Conservation (phyloP, 2,113 vertebrate genomes). For the Muntiacus muntjak region DNA sequence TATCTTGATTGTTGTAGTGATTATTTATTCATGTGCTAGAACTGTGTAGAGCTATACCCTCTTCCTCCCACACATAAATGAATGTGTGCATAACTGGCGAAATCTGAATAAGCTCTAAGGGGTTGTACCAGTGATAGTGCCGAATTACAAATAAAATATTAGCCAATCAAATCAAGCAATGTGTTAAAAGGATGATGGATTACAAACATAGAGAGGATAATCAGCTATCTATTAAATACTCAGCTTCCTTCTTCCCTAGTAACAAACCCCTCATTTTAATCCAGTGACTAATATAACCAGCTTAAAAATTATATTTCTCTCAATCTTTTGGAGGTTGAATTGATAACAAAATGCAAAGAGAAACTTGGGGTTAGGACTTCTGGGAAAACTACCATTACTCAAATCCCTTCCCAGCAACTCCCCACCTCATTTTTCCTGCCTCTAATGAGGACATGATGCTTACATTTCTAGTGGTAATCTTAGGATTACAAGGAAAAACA, state of each 20-base stretch:
- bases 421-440: background rate
- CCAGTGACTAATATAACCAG: background rate
- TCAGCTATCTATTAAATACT: background rate
- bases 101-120: background rate
- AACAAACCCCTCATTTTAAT: background rate
- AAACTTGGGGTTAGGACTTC: background rate
- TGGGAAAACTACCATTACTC: background rate
- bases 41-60: background rate
- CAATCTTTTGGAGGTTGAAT: background rate
- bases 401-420: background rate
- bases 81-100: background rate
- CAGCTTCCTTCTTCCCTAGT: background rate
- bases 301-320: background rate
- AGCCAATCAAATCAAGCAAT: background rate
- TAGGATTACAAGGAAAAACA: background rate
- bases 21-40: background rate
- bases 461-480: background rate
- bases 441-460: background rate
- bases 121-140: background rate
- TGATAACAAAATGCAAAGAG: background rate
- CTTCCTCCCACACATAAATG: background rate
- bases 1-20: background rate
- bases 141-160: background rate
- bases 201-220: background rate
- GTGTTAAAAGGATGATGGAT: background rate